Evolutionary conservation across 2,888 invertebrate genomes (phyloP).

Genomic region (Eupelmus urozonus): DNA sequence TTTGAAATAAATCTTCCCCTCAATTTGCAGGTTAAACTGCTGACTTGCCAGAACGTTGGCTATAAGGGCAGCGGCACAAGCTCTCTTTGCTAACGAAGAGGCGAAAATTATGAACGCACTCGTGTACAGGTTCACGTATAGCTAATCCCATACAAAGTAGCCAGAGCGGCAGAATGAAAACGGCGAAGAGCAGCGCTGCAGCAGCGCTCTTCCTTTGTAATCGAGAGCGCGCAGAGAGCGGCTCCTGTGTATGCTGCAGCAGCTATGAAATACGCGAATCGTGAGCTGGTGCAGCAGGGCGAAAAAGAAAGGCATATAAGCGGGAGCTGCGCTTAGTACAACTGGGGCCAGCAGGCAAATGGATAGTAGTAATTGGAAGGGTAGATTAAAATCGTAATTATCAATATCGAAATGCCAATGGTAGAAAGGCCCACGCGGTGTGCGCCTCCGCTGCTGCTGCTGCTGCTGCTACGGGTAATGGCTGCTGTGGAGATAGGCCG

Average conservation of each 20-base stretch:
- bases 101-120: constrained; percentile 35
- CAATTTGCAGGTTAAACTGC: not conserved
- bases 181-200: too few species aligned
- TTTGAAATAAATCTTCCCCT: not conserved
- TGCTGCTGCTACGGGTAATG: constrained; percentile 66
- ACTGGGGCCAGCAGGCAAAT: constrained; percentile 63
- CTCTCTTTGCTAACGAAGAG: constrained; percentile 17
- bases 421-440: constrained; percentile 57
- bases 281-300: constrained; percentile 22
- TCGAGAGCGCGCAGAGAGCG: constrained; percentile 26
- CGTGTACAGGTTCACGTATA: not conserved
- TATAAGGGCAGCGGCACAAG: not conserved
- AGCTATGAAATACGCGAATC: constrained; percentile 54
- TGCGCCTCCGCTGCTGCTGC: too few species aligned
- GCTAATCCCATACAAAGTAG: not conserved
- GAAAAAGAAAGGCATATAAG: not conserved
- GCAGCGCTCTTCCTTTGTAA: constrained; percentile 22
- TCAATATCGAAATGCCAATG: constrained; percentile 69
- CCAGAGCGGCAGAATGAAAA: not conserved
- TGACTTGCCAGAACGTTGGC: not conserved
- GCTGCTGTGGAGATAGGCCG: constrained; percentile 67
- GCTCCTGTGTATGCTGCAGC: constrained; percentile 12
- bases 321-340: constrained; percentile 32
- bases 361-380: constrained; percentile 69
- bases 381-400: constrained; percentile 72